Base-by-base conservation (phyloP, 1,140 invertebrate genomes). In the Ips typographus region DNA sequence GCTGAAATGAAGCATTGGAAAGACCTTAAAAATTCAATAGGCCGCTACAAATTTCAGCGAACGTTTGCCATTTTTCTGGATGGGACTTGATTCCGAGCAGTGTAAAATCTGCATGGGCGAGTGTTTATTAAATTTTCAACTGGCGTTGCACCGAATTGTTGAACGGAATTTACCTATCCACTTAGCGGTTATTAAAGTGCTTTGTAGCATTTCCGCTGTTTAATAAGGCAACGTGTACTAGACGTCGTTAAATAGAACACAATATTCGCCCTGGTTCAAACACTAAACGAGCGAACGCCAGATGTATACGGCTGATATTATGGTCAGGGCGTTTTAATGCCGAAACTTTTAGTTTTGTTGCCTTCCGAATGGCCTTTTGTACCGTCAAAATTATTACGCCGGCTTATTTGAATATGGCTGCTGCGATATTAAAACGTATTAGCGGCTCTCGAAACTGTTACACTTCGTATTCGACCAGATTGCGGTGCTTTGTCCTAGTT, bases 131-230 rank as follows among this genome's bases (percentile, higher is more conserved):
- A 57, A 57, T 40, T 55, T 57, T 39, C 40, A 39, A 7, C 40
- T 7, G 4, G n/a, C 55, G 22, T 6, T 57, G 55, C 3, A 57
- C 40, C 55, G 4, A 36, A 39, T 1, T 8, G 4, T 22, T 61
- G 44, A 61, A 44, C 40, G 42, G 40, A 61, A 61, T 61, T 61
- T 61, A 61, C 43, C 43, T 44, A 5, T 43, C 58, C 58, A 61
- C 58, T 61, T 61, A 61, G 58, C 41, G 58, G 58, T 61, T 61
- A 61, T 61, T 61, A 61, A 61, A 61, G 41, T 61, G 44, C 58
- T 61, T 61, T 44, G 58, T 61, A 61, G 58, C 40, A 44, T 61
- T 61, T 61, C 43, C 58, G 58, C 43, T 38, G 40, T 61, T 61
- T 61, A 61, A 61, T 61, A 61, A 44, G 36, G 41, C 58, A 61